These are phyloP conservation scores for Syncerus caffer DNA, from an alignment of 2,797 vertebrate species.

Conservation along the genomic window DNA sequence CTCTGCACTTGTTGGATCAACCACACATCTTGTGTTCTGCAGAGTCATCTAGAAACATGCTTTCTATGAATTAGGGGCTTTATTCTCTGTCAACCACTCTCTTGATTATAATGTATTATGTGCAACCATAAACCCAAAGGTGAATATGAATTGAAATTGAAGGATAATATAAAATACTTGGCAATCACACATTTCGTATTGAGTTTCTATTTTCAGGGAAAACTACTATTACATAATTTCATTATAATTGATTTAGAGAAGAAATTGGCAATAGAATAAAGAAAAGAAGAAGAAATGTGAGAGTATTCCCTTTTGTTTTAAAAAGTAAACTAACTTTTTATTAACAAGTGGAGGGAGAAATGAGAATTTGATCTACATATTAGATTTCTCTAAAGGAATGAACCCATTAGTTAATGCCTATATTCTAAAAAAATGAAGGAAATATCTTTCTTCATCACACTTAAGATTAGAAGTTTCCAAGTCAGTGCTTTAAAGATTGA, in stretches of 20 bases:
- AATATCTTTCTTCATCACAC: neutral
- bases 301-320: neutral
- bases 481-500: neutral
- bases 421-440: neutral
- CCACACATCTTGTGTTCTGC: neutral
- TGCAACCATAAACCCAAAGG: neutral
- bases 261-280: neutral
- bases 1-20: neutral
- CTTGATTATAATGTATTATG: neutral
- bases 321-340: neutral
- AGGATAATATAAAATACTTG: neutral
- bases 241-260: neutral
- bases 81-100: neutral
- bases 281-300: neutral
- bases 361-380: neutral
- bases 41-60: neutral
- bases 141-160: neutral
- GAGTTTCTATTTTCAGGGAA: neutral
- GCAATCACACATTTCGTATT: neutral
- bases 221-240: neutral
- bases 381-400: neutral
- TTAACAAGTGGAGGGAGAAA: neutral
- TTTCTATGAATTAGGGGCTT: neutral
- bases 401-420: neutral
- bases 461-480: neutral